These are phyloP conservation scores for Leuciscus waleckii DNA, from an alignment of 2,797 vertebrate species.

Conservation along the genomic window DNA sequence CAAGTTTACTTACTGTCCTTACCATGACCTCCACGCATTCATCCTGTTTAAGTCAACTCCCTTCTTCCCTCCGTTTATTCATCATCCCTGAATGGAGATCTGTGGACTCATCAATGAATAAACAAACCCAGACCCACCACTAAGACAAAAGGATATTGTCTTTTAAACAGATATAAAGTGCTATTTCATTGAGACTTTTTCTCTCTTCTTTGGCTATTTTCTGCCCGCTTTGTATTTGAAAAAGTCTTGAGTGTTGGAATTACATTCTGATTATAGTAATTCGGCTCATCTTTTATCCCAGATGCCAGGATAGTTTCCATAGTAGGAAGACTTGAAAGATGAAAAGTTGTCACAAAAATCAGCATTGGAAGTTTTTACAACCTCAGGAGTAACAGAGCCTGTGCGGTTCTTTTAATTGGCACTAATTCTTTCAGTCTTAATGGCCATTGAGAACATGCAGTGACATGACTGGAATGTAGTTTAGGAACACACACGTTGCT, in stretches of 20 bases:
- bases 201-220: neutral
- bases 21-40: constrained; percentile 11
- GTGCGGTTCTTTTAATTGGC: constrained; percentile 40
- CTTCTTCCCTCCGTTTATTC: neutral
- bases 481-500: constrained; percentile 22
- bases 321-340: constrained; percentile 1
- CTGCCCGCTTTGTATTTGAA: neutral
- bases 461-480: constrained; percentile 49
- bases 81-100: constrained; percentile 12
- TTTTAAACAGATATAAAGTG: neutral
- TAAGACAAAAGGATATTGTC: constrained; percentile 11
- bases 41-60: constrained; percentile 7
- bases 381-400: constrained; percentile 33
- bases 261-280: constrained; percentile 33
- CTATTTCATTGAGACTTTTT: neutral
- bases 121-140: constrained; percentile 13
- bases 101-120: constrained; percentile 7
- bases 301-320: constrained; percentile 8
- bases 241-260: neutral
- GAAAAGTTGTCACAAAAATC: constrained; percentile 8
- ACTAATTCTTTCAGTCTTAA: constrained; percentile 21
- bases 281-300: neutral
- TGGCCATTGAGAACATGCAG: constrained; percentile 34
- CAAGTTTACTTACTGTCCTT: constrained; percentile 41
- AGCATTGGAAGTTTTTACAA: neutral